phyloP scores from a whole-genome alignment of 1,140 invertebrate species.

The Euwallacea fornicatus region DNA sequence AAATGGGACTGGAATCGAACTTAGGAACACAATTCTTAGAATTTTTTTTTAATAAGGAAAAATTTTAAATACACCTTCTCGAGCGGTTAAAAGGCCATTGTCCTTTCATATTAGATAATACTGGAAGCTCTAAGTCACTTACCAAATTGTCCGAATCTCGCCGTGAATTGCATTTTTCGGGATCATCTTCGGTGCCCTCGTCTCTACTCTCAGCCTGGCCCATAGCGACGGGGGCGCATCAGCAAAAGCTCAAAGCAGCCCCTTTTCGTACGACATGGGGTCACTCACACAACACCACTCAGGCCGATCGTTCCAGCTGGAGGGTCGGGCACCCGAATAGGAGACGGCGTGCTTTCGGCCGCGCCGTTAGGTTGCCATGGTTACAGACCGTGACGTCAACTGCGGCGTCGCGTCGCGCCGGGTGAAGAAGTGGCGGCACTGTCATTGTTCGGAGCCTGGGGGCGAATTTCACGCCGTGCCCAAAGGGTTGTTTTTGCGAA shows the following conservation, averaged over 20 bases:
- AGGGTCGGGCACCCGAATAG: constrained; percentile 14
- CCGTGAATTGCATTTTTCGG: constrained; percentile 49
- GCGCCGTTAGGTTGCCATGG: constrained; percentile 13
- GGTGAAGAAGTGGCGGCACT: not conserved
- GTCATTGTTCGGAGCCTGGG: not conserved
- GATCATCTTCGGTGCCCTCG: constrained; percentile 49
- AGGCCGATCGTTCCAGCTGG: constrained; percentile 19
- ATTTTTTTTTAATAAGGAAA: no score
- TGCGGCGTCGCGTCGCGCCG: constrained; percentile 19
- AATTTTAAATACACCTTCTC: no score
- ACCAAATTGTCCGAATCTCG: constrained; percentile 47
- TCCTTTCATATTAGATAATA: no score
- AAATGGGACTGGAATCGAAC: no score
- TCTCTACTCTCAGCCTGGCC: constrained; percentile 51
- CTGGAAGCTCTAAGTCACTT: constrained; percentile 9
- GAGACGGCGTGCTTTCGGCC: constrained; percentile 13
- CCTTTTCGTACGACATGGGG: constrained; percentile 8
- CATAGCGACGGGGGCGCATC: constrained; percentile 50
- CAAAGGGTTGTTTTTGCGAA: no score
- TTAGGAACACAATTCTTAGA: no score
- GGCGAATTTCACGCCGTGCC: no score
- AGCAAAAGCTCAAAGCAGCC: constrained; percentile 27
- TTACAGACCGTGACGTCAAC: constrained; percentile 25
- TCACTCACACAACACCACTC: constrained; percentile 1
- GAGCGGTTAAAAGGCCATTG: no score